Percentiles rank a stretch among this genome's conserved stretches.
These are phyloP conservation scores for Psilopsiagon aymara DNA, from an alignment of 2,113 vertebrate species.

Conservation along the genomic window DNA sequence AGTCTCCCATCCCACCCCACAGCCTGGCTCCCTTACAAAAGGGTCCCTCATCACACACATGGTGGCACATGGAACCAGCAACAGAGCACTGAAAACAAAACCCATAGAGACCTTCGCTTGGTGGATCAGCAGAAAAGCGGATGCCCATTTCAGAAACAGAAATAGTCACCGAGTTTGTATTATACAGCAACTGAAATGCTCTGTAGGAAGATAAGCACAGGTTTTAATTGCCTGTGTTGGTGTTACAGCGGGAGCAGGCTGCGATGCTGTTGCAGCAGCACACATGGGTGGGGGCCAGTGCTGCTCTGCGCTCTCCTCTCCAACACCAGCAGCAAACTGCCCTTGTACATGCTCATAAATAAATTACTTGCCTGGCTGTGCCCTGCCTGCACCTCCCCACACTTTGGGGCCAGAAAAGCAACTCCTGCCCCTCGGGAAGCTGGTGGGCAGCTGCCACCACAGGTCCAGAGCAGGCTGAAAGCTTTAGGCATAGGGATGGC, in stretches of 20 bases:
- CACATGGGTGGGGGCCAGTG: not conserved
- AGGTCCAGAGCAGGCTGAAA: not conserved
- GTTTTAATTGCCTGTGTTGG: not conserved
- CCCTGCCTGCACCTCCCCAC: not conserved
- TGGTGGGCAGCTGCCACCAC: rapidly evolving
- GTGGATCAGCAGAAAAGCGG: not conserved
- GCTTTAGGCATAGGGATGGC: not conserved
- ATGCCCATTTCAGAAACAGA: not conserved
- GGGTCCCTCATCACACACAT: too few species aligned
- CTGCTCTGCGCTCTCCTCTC: not conserved
- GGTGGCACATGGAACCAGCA: rapidly evolving
- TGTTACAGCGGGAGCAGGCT: not conserved
- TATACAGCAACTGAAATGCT: not conserved
- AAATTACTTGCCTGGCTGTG: not conserved
- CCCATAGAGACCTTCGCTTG: not conserved
- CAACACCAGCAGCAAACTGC: not conserved
- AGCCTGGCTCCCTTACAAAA: not conserved
- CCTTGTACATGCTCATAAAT: not conserved
- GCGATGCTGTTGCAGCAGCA: not conserved
- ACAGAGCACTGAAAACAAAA: rapidly evolving
- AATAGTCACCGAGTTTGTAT: not conserved
- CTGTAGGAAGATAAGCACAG: not conserved
- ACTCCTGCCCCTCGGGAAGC: not conserved
- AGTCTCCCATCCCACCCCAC: not conserved
- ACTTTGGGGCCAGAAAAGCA: not conserved